These are phyloP conservation scores for Crossoptilon crossoptilon DNA, from an alignment of 2,797 vertebrate genomes.

Conservation along the genomic window DNA sequence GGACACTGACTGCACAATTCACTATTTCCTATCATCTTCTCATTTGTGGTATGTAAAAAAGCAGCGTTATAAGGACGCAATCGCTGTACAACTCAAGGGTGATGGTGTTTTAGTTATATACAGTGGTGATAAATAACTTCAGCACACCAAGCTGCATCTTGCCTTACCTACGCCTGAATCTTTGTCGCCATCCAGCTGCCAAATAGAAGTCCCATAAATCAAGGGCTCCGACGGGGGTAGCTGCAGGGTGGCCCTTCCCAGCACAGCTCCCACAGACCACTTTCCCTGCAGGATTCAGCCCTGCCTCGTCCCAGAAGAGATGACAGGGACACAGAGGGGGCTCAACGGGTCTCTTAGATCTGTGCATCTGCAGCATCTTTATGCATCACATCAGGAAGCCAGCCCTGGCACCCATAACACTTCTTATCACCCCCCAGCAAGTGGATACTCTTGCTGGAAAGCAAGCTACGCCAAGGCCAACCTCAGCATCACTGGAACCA, in stretches of 20 bases:
- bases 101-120: background rate
- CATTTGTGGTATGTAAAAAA: background rate
- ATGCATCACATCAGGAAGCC: background rate
- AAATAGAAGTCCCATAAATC: background rate
- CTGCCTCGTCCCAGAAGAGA: background rate
- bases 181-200: background rate
- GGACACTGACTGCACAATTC: background rate
- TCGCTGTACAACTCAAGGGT: background rate
- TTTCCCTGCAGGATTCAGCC: background rate
- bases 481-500: rapidly evolving
- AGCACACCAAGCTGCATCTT: background rate
- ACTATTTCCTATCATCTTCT: background rate
- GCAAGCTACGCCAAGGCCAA: background rate
- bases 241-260: background rate
- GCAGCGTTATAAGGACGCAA: background rate
- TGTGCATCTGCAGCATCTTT: background rate
- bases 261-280: background rate
- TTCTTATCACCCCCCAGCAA: background rate
- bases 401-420: background rate
- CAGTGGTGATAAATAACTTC: background rate
- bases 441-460: background rate
- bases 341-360: background rate
- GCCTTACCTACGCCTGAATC: background rate
- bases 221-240: rapidly evolving
- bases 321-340: background rate